A percentile compares a stretch with the other conserved stretches of the same genome.
Conservation (phyloP, 2,888 invertebrate genomes). For the Drosophila kanekoi region DNA sequence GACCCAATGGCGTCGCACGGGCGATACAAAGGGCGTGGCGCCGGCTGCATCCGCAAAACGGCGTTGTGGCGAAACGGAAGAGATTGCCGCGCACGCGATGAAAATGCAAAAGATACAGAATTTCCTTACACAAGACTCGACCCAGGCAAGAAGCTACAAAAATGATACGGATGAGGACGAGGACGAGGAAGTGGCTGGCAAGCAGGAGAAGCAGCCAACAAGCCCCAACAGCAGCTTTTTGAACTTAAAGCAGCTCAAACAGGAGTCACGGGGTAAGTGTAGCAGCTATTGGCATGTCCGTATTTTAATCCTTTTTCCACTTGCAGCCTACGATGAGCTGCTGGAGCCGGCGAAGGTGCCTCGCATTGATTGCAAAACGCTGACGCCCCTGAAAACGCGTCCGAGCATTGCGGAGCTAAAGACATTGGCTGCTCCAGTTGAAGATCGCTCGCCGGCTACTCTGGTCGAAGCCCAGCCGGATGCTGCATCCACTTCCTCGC, state of each 20-base stretch:
- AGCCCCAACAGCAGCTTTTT: conserved; percentile 50
- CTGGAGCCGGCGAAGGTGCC: conserved; percentile 32
- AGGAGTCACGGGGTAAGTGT: conserved; percentile 55
- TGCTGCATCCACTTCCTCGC: background rate
- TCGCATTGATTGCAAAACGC: conserved; percentile 68
- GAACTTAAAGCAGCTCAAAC: conserved; percentile 45
- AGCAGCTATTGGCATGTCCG: too few relatives aligned
- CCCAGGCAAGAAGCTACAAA: conserved; percentile 45
- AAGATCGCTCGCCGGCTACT: background rate
- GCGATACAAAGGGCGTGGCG: conserved; percentile 74
- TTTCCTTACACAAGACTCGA: conserved; percentile 62
- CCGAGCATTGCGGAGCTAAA: conserved; percentile 8
- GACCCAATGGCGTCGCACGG: conserved; percentile 84
- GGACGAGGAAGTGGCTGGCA: conserved; percentile 34
- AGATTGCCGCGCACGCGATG: conserved; percentile 71
- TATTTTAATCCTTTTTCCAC: background rate
- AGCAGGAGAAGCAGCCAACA: background rate
- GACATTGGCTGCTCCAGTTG: background rate
- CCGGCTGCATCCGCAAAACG: conserved; percentile 67
- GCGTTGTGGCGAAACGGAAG: conserved; percentile 70
- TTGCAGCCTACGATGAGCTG: conserved; percentile 73
- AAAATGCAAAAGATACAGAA: conserved; percentile 83
- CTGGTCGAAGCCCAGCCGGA: background rate
- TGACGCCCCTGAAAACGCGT: conserved; percentile 40
- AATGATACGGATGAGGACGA: conserved; percentile 65